Base-by-base conservation (phyloP, 2,888 invertebrate species). In the Parelbella ahira region DNA sequence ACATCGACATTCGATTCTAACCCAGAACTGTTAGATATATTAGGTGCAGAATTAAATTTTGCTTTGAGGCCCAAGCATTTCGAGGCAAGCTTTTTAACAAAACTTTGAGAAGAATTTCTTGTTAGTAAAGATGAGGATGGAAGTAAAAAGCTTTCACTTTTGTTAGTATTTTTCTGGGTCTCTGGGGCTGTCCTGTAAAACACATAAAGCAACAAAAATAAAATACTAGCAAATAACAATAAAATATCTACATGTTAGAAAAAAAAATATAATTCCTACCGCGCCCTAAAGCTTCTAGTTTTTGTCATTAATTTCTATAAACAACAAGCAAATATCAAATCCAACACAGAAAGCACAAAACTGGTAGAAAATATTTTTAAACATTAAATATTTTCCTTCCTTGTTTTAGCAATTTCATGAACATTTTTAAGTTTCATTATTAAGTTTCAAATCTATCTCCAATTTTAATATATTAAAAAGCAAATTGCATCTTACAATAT, bases 51-150 rank as follows among this genome's bases (percentile, higher is more conserved):
- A 60, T 77, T 83, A 55, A 88, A 87, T 54, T 82, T 86, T 45
- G 84, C 71, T 69, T 81, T 88, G 11, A 87, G 67, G 68, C 88
- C 84, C 68, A 87, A 81, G 81, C 81, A 86, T 68, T 86, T 88
- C 19, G 87, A 83, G 73, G 88, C 87, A 76, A 88, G 79, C 79
- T 82, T 83, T 79, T 83, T 80, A 45, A 86, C 87, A 67, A 87
- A 86, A 76, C 81, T 86, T 63, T 80, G 81, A 57, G 78, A 68
- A 60, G 79, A 73, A 60, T 58, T 72, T 67, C 84, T 84, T 58
- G 76, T 84, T 77, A 86, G 54, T 58, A 73, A 71, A 52, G 84
- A 83, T 68, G 83, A 74, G 58, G 84, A 78, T 68, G 81, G 74
- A 63, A 73, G 68, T 66, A 77, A 58, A 53, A 74, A 72, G 82